These are phyloP conservation scores for Vombatus ursinus DNA, from an alignment of 2,113 vertebrate species.

Conservation along the genomic window DNA sequence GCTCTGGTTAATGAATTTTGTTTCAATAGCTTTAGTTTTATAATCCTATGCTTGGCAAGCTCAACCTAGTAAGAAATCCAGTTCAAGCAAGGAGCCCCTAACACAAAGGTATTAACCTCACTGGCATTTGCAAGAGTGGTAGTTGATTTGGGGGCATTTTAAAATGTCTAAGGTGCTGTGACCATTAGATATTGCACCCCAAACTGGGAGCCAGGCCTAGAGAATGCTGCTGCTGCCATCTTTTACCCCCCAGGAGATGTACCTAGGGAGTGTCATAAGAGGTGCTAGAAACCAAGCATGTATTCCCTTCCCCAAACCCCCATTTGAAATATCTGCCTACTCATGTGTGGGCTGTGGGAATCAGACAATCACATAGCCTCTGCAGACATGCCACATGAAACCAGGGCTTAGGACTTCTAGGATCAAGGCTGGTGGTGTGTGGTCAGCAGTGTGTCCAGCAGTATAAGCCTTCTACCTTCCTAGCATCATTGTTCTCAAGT, in stretches of 20 bases:
- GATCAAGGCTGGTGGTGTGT: too few relatives aligned
- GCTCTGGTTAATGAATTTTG: not conserved
- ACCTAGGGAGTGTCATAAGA: too few relatives aligned
- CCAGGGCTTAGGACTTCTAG: too few relatives aligned
- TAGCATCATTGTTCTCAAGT: not conserved
- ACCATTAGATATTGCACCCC: not conserved
- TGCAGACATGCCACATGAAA: too few relatives aligned
- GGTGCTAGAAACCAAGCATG: too few relatives aligned
- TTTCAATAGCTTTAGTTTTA: constrained; percentile 10
- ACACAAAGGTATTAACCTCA: not conserved
- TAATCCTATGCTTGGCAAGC: constrained; percentile 16
- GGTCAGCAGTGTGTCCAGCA: too few relatives aligned
- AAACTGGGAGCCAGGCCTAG: not conserved
- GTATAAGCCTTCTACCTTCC: not conserved
- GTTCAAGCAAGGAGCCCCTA: not conserved
- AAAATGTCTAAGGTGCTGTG: not conserved
- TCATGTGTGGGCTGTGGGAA: too few relatives aligned
- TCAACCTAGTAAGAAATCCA: not conserved
- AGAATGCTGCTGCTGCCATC: not conserved
- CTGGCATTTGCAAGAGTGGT: not conserved
- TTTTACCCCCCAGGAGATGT: not conserved
- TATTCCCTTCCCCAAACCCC: too few relatives aligned
- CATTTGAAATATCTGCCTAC: too few relatives aligned
- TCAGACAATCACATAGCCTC: too few relatives aligned
- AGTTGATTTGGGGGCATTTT: not conserved